Percentiles rank a stretch among this genome's conserved stretches.
phyloP scores from a whole-genome alignment of 92 coral and sea anemone genomes.

The Epizoanthus stellaris region DNA sequence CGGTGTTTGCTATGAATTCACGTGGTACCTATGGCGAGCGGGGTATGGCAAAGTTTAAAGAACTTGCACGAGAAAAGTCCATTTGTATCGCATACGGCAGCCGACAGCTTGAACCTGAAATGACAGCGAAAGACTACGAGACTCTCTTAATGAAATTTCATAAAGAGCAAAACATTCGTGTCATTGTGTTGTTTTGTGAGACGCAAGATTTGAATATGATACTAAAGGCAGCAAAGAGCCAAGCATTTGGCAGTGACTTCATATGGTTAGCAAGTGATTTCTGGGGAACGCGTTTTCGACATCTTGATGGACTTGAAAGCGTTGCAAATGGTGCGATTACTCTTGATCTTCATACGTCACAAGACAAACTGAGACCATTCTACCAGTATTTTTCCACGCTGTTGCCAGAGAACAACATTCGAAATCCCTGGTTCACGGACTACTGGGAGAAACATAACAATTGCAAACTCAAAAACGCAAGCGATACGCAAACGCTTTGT shows the following conservation, averaged over 20 bases:
- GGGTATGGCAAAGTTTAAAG: conserved; percentile 67
- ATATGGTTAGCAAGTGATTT: conserved; percentile 88
- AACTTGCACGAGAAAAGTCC: conserved; percentile 35
- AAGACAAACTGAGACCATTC: conserved; percentile 56
- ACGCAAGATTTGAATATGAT: conserved; percentile 64
- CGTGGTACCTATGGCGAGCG: conserved; percentile 93
- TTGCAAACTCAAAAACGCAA: conserved; percentile 58
- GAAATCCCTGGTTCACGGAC: conserved; percentile 89
- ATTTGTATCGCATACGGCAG: conserved; percentile 61
- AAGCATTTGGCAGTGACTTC: conserved; percentile 44
- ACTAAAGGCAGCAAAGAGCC: conserved; percentile 69
- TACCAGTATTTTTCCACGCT: conserved; percentile 67
- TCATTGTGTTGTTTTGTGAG: conserved; percentile 77
- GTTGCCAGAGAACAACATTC: conserved; percentile 66
- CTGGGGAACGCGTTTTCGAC: conserved; percentile 81
- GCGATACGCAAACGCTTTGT: background rate
- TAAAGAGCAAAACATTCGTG: conserved; percentile 58
- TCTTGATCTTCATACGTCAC: conserved; percentile 67
- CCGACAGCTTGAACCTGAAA: conserved; percentile 46
- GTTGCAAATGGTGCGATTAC: conserved; percentile 91
- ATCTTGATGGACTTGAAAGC: conserved; percentile 71
- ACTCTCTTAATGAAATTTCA: conserved; percentile 41
- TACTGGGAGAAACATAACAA: conserved; percentile 75
- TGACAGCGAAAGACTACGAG: conserved; percentile 48
- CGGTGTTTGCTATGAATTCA: conserved; percentile 85